Conservation (phyloP, 1,140 invertebrate species). For the Nebria ingens region DNA sequence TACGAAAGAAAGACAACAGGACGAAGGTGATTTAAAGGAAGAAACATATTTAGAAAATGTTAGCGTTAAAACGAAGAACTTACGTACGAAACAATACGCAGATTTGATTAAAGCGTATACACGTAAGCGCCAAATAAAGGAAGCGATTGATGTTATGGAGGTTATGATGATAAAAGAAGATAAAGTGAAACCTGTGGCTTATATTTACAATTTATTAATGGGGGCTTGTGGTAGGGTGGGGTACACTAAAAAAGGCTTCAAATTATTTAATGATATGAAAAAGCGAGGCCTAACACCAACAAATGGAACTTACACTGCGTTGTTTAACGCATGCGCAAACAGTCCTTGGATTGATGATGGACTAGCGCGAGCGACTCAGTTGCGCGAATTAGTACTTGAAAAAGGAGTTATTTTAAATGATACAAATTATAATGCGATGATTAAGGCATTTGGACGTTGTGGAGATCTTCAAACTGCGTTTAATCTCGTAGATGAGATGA, state of each 20-base stretch:
- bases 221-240: slow-evolving; percentile 67
- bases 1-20: slow-evolving; percentile 17
- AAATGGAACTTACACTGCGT: slow-evolving; percentile 62
- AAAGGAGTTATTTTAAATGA: slow-evolving; percentile 59
- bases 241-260: slow-evolving; percentile 74
- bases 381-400: slow-evolving; percentile 56
- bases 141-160: slow-evolving; percentile 67
- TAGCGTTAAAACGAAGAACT: slow-evolving; percentile 36
- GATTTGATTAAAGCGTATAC: slow-evolving; percentile 56
- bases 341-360: slow-evolving; percentile 55
- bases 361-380: slow-evolving; percentile 47
- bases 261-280: slow-evolving; percentile 73
- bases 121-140: slow-evolving; percentile 47
- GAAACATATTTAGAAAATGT: slow-evolving; percentile 39
- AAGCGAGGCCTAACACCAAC: slow-evolving; percentile 54
- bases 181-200: slow-evolving; percentile 61
- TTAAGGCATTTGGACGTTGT: slow-evolving; percentile 81
- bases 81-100: slow-evolving; percentile 50
- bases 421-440: slow-evolving; percentile 76
- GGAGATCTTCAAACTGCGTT: slow-evolving; percentile 68
- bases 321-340: slow-evolving; percentile 83
- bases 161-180: slow-evolving; percentile 62
- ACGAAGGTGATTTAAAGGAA: slow-evolving; percentile 44
- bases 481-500: slow-evolving; percentile 74
- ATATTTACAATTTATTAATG: slow-evolving; percentile 73